Conservation (phyloP, 2,113 vertebrate genomes). For the Aegithalos caudatus region DNA sequence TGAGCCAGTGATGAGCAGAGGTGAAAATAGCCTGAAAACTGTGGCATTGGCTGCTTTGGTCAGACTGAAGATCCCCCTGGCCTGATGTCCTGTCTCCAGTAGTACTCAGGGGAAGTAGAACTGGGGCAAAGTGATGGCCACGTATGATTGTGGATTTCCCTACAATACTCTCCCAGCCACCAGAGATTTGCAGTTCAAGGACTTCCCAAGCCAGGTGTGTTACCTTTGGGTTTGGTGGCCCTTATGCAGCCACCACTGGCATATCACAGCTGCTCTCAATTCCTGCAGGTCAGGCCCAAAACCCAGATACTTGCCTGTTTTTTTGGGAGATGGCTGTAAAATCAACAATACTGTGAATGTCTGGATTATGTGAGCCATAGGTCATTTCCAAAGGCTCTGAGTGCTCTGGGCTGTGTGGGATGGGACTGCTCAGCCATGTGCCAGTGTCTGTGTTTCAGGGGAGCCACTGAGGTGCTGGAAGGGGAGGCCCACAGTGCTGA, state of each 20-base stretch:
- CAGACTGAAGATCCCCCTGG: background rate
- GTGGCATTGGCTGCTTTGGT: background rate
- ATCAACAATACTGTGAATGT: background rate
- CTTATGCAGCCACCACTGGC: background rate
- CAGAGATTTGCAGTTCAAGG: background rate
- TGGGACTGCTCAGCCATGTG: background rate
- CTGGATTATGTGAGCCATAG: background rate
- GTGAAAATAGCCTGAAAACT: background rate
- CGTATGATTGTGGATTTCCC: accelerated
- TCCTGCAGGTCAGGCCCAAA: background rate
- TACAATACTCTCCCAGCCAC: background rate
- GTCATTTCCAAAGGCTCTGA: background rate
- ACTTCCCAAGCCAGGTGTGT: background rate
- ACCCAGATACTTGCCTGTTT: background rate
- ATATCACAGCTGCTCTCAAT: background rate
- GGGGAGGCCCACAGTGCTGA: background rate
- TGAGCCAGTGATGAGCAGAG: background rate
- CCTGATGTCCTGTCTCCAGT: background rate
- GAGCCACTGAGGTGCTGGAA: background rate
- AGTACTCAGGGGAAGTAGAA: background rate
- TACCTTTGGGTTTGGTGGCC: background rate
- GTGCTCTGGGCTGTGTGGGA: background rate
- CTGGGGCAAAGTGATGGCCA: background rate
- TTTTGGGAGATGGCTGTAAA: background rate
- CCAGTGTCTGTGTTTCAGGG: background rate